Conservation (phyloP, 2,888 invertebrate genomes). For the Brenthis daphne region DNA sequence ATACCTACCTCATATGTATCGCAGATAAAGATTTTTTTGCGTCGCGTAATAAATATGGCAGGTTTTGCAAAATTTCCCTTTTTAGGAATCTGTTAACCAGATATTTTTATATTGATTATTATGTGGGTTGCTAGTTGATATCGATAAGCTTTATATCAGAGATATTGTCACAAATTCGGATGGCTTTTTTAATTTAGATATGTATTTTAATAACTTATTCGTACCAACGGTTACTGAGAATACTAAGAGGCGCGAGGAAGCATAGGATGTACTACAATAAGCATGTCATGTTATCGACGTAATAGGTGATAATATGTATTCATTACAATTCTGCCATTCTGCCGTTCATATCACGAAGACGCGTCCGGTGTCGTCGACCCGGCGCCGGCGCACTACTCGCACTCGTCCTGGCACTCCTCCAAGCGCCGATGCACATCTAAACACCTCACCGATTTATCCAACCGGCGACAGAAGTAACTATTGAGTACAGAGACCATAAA, state of each 20-base stretch:
- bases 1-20: not conserved
- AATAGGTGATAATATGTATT: slow-evolving; percentile 30
- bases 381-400: slow-evolving; percentile 54
- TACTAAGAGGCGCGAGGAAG: no score
- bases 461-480: not conserved
- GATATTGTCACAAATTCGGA: not conserved
- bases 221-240: no score
- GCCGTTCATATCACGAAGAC: slow-evolving; percentile 36
- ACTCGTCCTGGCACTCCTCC: slow-evolving; percentile 65
- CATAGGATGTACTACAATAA: not conserved
- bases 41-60: no score
- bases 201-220: not conserved
- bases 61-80: no score
- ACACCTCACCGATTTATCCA: slow-evolving; percentile 25
- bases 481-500: not conserved
- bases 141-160: slow-evolving; percentile 4
- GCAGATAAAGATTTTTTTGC: no score
- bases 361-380: slow-evolving; percentile 58
- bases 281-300: slow-evolving; percentile 7
- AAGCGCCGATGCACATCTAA: slow-evolving; percentile 54
- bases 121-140: slow-evolving; percentile 20
- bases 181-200: not conserved
- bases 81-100: not conserved
- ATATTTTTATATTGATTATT: slow-evolving; percentile 26
- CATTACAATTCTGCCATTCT: slow-evolving; percentile 30